These are phyloP conservation scores for Sebastes trivittatus DNA, from an alignment of 2,797 vertebrate genomes.

Conservation along the genomic window DNA sequence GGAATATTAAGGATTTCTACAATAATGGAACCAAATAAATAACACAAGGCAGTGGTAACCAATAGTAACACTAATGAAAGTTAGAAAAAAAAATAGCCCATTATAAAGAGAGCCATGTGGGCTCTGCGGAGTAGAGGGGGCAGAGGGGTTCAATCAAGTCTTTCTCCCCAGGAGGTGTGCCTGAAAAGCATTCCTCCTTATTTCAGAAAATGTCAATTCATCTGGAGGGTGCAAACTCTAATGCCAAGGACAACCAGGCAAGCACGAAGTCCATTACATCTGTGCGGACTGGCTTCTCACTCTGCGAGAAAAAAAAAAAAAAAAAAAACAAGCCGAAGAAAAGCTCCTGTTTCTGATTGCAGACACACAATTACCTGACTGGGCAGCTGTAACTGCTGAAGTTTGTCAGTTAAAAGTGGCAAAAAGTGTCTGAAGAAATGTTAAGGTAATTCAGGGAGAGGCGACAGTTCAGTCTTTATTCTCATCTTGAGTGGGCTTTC, in stretches of 20 bases:
- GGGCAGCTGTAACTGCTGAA: neutral
- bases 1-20: neutral
- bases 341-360: slow-evolving; percentile 14
- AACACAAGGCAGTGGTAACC: slow-evolving; percentile 20
- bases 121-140: slow-evolving; percentile 4
- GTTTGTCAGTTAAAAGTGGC: neutral
- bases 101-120: slow-evolving; percentile 24
- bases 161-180: slow-evolving; percentile 53
- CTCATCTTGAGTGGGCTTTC: neutral
- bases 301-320: slow-evolving; percentile 11
- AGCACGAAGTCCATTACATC: slow-evolving; percentile 74
- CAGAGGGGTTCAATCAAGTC: slow-evolving; percentile 48
- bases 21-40: slow-evolving; percentile 24
- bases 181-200: slow-evolving; percentile 63
- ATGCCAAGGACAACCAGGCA: slow-evolving; percentile 62
- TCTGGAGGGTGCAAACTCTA: slow-evolving; percentile 63
- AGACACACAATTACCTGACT: slow-evolving; percentile 12
- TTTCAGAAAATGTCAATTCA: slow-evolving; percentile 73
- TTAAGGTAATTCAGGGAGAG: neutral
- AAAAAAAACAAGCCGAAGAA: slow-evolving; percentile 16
- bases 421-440: slow-evolving; percentile 9
- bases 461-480: neutral
- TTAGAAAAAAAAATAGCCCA: slow-evolving; percentile 15
- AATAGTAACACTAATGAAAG: slow-evolving; percentile 32
- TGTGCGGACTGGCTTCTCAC: slow-evolving; percentile 25